These are phyloP conservation scores for Lineus longissimus DNA, from an alignment of 1,140 invertebrate species.

Conservation along the genomic window DNA sequence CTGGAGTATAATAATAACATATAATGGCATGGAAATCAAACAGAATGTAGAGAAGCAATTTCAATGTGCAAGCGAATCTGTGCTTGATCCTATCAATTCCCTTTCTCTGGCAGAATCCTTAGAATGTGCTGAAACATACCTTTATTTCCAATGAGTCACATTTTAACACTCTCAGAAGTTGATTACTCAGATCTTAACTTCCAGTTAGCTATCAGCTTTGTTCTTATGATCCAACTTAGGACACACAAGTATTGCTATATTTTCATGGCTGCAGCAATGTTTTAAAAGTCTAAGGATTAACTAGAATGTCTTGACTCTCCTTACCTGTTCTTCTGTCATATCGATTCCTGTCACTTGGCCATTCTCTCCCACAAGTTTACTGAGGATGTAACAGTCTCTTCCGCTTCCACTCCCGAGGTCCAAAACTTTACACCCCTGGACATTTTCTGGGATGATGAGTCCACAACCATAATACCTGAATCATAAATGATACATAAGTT, in stretches of 20 bases:
- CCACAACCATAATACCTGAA: conserved; percentile 27
- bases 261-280: not conserved
- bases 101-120: too few relatives aligned
- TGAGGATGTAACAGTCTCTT: conserved; percentile 22
- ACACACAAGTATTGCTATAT: not conserved
- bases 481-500: not conserved
- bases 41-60: not conserved
- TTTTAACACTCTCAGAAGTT: too few relatives aligned
- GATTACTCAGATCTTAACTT: too few relatives aligned
- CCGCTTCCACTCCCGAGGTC: conserved; percentile 26
- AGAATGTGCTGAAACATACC: not conserved
- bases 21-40: not conserved
- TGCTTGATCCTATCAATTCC: not conserved
- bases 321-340: conserved; percentile 26
- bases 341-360: conserved; percentile 26
- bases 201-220: too few relatives aligned
- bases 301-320: not conserved
- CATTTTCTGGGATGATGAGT: conserved; percentile 18
- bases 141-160: too few relatives aligned
- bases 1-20: conserved; percentile 8
- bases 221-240: too few relatives aligned
- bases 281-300: not conserved
- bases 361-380: conserved; percentile 21
- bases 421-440: conserved; percentile 17
- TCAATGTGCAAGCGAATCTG: not conserved